Evolutionary conservation across 2,888 invertebrate species (phyloP).

Genomic region (Polydrusus cervinus): DNA sequence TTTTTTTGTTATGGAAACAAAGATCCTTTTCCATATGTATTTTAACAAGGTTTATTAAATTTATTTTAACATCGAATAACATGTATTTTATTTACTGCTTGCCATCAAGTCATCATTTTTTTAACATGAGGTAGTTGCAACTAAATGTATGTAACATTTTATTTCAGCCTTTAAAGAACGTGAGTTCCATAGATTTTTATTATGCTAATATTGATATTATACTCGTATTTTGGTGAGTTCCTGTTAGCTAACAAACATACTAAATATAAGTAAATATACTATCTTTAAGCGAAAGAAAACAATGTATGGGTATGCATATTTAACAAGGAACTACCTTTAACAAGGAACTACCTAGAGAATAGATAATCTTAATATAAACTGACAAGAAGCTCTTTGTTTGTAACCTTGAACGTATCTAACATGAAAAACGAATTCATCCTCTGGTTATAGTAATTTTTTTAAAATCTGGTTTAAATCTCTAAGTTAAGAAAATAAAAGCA

Average conservation of each 20-base stretch:
- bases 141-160: slow-evolving; percentile 23
- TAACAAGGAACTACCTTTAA: slow-evolving; percentile 39
- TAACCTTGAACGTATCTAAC: slow-evolving; percentile 25
- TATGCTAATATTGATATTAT: slow-evolving; percentile 31
- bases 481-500: no score
- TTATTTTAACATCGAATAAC: neutral
- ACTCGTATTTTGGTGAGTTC: slow-evolving; percentile 46
- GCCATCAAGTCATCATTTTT: neutral
- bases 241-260: slow-evolving; percentile 37
- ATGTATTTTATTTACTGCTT: slow-evolving; percentile 20
- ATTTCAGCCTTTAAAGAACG: slow-evolving; percentile 53
- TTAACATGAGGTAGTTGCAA: slow-evolving; percentile 46
- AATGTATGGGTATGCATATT: slow-evolving; percentile 4
- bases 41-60: neutral
- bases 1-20: no score
- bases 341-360: slow-evolving; percentile 37
- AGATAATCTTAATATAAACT: slow-evolving; percentile 4
- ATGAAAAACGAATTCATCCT: slow-evolving; percentile 17
- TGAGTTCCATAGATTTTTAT: slow-evolving; percentile 39
- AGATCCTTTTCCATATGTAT: no score
- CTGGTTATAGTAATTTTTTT: slow-evolving; percentile 21
- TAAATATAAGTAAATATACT: neutral
- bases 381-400: slow-evolving; percentile 3
- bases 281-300: neutral
- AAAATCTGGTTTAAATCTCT: neutral